These are phyloP conservation scores for Leptoteleia sp. DNA, from an alignment of 1,140 invertebrate genomes.

Conservation along the genomic window DNA sequence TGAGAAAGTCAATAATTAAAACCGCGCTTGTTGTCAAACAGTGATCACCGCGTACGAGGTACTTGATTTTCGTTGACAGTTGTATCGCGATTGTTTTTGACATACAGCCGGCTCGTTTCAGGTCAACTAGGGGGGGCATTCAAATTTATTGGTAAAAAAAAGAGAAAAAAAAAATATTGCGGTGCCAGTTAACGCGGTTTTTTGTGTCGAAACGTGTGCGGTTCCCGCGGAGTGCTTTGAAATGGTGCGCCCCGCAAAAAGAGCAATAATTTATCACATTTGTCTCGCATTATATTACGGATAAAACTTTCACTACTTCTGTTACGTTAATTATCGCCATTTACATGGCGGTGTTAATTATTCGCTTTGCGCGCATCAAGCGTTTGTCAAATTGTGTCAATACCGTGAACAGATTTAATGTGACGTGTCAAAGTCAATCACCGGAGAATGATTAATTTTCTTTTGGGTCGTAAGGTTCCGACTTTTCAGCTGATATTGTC, in stretches of 20 bases:
- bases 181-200: neutral
- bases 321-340: slow-evolving; percentile 55
- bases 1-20: neutral
- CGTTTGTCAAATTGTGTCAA: slow-evolving; percentile 42
- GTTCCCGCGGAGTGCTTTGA: slow-evolving; percentile 23
- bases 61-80: neutral
- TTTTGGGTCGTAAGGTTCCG: too few species aligned
- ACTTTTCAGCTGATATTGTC: too few species aligned
- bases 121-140: neutral
- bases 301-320: slow-evolving; percentile 62
- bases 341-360: slow-evolving; percentile 56
- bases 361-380: slow-evolving; percentile 18
- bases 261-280: slow-evolving; percentile 52
- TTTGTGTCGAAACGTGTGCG: slow-evolving; percentile 18
- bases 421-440: slow-evolving; percentile 5
- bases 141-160: neutral
- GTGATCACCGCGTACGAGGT: neutral
- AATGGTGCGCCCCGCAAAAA: slow-evolving; percentile 15
- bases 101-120: neutral
- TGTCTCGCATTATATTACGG: slow-evolving; percentile 41
- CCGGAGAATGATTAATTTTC: neutral
- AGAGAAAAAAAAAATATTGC: too few species aligned
- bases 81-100: slow-evolving; percentile 6
- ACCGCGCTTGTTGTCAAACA: neutral
- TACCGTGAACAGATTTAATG: slow-evolving; percentile 15